phyloP scores from a whole-genome alignment of 2,888 invertebrate genomes.

The Drymonia ruficornis region DNA sequence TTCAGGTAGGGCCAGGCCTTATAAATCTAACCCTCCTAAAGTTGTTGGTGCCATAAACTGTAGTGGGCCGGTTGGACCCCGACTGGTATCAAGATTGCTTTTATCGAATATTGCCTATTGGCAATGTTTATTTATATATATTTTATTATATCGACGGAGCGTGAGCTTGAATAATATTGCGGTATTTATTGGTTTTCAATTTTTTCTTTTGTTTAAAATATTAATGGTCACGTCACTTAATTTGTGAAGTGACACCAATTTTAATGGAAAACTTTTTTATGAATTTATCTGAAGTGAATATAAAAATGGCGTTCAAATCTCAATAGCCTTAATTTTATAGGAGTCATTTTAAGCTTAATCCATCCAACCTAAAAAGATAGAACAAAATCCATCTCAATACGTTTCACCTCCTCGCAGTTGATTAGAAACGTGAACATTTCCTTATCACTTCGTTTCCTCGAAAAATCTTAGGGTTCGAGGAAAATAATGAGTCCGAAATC shows the following conservation, averaged over 20 bases:
- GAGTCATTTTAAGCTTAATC: too few relatives aligned
- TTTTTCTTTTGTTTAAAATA: conserved; percentile 4
- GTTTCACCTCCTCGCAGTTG: not conserved
- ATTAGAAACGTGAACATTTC: conserved; percentile 10
- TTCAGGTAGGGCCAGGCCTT: conserved; percentile 62
- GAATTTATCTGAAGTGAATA: not conserved
- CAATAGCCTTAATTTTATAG: too few relatives aligned
- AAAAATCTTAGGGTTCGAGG: conserved; percentile 25
- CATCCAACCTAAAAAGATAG: too few relatives aligned
- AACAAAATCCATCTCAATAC: too few relatives aligned
- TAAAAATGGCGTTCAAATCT: not conserved
- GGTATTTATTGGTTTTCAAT: conserved; percentile 3
- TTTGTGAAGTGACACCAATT: not conserved
- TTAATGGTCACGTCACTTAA: not conserved
- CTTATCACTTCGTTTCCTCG: conserved; percentile 15
- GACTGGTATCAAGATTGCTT: conserved; percentile 70
- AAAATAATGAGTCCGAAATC: conserved; percentile 48
- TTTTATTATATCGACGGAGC: conserved; percentile 16
- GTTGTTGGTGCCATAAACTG: conserved; percentile 66
- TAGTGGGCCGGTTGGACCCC: conserved; percentile 45
- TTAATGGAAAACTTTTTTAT: not conserved
- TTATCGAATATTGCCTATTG: conserved; percentile 61
- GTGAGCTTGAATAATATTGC: conserved; percentile 21
- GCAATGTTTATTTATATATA: conserved; percentile 34
- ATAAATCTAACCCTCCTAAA: conserved; percentile 73